Evolutionary conservation across 2,113 vertebrate species (phyloP).

Genomic region (Leptobrachium ailaonicum): DNA sequence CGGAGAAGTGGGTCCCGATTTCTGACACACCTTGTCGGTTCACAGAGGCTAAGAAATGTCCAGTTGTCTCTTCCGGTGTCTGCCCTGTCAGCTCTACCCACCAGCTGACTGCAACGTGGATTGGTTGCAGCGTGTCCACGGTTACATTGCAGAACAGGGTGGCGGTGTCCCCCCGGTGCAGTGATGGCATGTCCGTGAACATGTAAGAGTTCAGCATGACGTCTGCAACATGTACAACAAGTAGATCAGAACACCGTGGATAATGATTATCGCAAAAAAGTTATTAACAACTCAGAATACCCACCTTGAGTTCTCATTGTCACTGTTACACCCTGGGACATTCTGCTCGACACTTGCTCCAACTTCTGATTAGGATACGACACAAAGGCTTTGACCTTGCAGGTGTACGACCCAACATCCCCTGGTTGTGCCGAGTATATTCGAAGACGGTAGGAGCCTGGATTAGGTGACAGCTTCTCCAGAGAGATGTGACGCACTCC

Average conservation of each 20-base stretch:
- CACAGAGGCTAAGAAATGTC: slow-evolving; percentile 61
- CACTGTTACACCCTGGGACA: slow-evolving; percentile 74
- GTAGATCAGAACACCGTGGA: background rate
- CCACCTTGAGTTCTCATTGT: slow-evolving; percentile 81
- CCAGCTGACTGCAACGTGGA: slow-evolving; percentile 75
- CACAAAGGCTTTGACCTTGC: slow-evolving; percentile 75
- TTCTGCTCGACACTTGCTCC: slow-evolving; percentile 69
- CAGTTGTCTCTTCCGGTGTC: slow-evolving; percentile 48
- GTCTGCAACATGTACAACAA: slow-evolving; percentile 58
- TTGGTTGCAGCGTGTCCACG: slow-evolving; percentile 64
- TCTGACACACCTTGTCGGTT: slow-evolving; percentile 70
- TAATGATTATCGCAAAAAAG: background rate
- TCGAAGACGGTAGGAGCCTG: slow-evolving; percentile 73
- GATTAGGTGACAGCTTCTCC: slow-evolving; percentile 72
- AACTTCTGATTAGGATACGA: slow-evolving; percentile 64
- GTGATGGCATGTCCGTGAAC: slow-evolving; percentile 65
- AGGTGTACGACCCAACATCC: slow-evolving; percentile 77
- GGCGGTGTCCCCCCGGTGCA: slow-evolving; percentile 77
- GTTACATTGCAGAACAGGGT: slow-evolving; percentile 79
- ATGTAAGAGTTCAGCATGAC: slow-evolving; percentile 68
- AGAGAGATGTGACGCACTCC: slow-evolving; percentile 67
- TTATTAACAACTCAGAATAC: background rate
- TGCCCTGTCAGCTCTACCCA: slow-evolving; percentile 56
- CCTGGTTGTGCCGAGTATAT: slow-evolving; percentile 74
- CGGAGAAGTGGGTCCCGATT: slow-evolving; percentile 49